These are phyloP conservation scores for Agapornis canus DNA, from an alignment of 2,797 vertebrate genomes.

Conservation along the genomic window DNA sequence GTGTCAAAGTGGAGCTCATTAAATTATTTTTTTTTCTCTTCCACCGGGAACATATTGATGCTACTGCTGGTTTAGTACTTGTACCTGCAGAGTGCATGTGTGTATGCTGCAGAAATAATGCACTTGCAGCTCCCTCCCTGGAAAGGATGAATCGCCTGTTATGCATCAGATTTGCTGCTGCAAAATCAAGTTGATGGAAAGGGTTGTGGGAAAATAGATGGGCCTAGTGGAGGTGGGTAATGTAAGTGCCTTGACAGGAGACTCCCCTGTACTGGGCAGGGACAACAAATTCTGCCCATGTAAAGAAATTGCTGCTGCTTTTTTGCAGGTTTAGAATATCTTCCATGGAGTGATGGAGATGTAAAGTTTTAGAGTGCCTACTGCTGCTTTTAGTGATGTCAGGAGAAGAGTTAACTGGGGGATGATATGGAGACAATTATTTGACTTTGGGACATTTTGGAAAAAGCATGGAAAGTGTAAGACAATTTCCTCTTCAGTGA, in stretches of 20 bases:
- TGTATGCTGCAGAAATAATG: rapidly evolving
- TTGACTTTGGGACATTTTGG: neutral
- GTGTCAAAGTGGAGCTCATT: rapidly evolving
- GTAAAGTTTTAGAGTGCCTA: neutral
- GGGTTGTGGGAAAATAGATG: neutral
- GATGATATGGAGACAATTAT: neutral
- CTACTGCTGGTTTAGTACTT: neutral
- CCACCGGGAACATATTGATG: rapidly evolving
- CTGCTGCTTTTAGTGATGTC: neutral
- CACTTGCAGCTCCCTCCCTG: rapidly evolving
- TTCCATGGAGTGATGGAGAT: neutral
- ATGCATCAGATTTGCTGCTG: neutral
- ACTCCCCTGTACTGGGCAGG: neutral
- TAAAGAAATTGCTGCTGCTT: rapidly evolving
- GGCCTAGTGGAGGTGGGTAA: neutral
- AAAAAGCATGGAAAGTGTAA: rapidly evolving
- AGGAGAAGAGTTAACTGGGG: neutral
- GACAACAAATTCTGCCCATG: rapidly evolving
- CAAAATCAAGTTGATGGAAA: neutral
- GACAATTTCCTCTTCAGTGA: neutral
- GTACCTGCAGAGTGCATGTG: rapidly evolving
- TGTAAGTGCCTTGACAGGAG: neutral
- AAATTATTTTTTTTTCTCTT: neutral
- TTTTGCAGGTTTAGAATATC: rapidly evolving
- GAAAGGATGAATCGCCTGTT: neutral